Conservation (phyloP, 35 echinoderm and acorn worm genomes). For the Heliocidaris tuberculata region DNA sequence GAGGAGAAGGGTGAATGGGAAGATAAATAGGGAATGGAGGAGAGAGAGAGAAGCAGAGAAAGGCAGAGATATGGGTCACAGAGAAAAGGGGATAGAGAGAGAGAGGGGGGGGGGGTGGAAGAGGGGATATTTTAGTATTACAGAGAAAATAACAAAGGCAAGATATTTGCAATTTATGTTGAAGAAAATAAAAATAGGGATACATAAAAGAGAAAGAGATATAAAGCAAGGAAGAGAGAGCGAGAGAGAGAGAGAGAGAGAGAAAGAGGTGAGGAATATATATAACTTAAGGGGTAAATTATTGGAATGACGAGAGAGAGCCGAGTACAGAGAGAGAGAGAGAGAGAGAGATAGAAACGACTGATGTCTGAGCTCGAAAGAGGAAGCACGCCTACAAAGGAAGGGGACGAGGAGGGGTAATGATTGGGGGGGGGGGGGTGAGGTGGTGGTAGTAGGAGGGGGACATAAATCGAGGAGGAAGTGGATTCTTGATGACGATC, state of each 20-base stretch:
- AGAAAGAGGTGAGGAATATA: neutral
- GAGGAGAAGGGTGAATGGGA: neutral
- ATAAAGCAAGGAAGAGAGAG: neutral
- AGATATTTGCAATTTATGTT: too few relatives aligned
- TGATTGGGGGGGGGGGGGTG: neutral
- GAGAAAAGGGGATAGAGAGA: neutral
- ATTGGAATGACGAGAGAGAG: too few relatives aligned
- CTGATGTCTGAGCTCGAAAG: neutral
- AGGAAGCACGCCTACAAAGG: neutral
- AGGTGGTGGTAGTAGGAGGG: neutral
- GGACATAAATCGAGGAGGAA: neutral
- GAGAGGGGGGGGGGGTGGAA: neutral
- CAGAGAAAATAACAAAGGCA: too few relatives aligned
- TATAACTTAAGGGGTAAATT: too few relatives aligned
- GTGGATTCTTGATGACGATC: neutral
- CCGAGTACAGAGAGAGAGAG: too few relatives aligned
- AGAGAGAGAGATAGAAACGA: neutral
- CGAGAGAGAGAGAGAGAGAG: neutral
- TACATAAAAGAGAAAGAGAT: neutral
- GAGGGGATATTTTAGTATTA: neutral
- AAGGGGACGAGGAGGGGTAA: neutral
- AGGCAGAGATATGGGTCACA: neutral
- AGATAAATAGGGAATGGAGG: too few relatives aligned
- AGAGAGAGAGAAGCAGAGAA: neutral
- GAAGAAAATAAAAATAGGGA: too few relatives aligned